Evolutionary conservation across 1,140 invertebrate genomes (phyloP).

Genomic region (Drosophila virilis): DNA sequence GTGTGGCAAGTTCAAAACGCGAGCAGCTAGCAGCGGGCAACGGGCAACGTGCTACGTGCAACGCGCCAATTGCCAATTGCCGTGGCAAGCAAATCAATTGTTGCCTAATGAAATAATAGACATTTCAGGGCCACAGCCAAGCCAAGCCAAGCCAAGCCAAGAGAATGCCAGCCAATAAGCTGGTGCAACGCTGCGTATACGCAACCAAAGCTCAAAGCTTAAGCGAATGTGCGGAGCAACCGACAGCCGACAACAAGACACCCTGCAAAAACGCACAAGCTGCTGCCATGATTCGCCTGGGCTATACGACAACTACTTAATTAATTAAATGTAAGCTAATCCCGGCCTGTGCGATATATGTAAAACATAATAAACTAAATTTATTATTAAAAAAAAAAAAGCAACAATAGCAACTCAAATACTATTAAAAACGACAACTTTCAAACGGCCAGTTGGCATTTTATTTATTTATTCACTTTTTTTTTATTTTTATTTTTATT

Average conservation of each 20-base stretch:
- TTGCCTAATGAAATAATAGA: constrained; percentile 66
- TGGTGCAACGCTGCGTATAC: constrained; percentile 32
- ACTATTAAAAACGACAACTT: constrained; percentile 31
- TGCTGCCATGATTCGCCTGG: too few species aligned
- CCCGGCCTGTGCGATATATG: not conserved
- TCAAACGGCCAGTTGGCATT: constrained; percentile 24
- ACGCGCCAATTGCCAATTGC: constrained; percentile 29
- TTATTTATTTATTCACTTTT: too few species aligned
- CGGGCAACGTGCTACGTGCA: not conserved
- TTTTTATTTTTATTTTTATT: not conserved
- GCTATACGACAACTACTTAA: too few species aligned
- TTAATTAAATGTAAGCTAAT: too few species aligned
- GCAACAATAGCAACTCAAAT: not conserved
- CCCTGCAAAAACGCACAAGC: not conserved
- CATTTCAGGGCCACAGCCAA: constrained; percentile 57
- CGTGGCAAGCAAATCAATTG: constrained; percentile 52
- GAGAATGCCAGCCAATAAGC: not conserved
- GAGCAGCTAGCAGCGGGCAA: constrained; percentile 38
- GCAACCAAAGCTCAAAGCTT: constrained; percentile 9
- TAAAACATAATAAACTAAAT: not conserved
- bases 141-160: too few species aligned
- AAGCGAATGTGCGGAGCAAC: not conserved
- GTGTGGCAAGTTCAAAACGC: constrained; percentile 61
- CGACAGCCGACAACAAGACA: not conserved
- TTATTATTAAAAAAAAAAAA: not conserved